phyloP scores from a whole-genome alignment of 2,888 invertebrate genomes.

The Sinopyrophorus schimmeli region DNA sequence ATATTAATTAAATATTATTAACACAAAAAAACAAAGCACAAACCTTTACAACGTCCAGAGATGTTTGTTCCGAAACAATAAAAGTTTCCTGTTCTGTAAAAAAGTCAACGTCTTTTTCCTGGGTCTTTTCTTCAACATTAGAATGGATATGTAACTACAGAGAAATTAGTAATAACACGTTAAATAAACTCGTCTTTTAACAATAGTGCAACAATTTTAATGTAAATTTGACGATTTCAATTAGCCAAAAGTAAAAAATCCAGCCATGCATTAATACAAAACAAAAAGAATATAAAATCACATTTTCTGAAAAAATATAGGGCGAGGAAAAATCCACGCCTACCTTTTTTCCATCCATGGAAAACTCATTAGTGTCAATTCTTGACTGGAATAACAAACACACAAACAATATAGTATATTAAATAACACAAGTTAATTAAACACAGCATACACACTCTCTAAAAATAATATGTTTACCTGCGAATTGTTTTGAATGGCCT shows the following conservation, averaged over 20 bases:
- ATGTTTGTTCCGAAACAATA: conserved; percentile 1
- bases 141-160: conserved; percentile 39
- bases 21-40: background rate
- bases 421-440: background rate
- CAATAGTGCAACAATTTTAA: background rate
- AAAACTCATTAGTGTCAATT: conserved; percentile 39
- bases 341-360: conserved; percentile 43
- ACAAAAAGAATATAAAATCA: conserved; percentile 7
- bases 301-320: too few relatives aligned
- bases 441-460: conserved; percentile 13
- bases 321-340: conserved; percentile 38
- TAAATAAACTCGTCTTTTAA: too few relatives aligned
- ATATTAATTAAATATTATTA: background rate
- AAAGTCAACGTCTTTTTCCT: conserved; percentile 83
- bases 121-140: conserved; percentile 57
- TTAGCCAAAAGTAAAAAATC: background rate
- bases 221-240: background rate
- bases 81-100: conserved; percentile 76
- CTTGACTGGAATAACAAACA: conserved; percentile 40
- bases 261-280: conserved; percentile 5
- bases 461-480: conserved; percentile 77
- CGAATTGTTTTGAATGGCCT: conserved; percentile 87
- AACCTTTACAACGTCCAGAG: conserved; percentile 16
- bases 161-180: conserved; percentile 16
- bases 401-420: conserved; percentile 19